Evolutionary conservation across 2,797 vertebrate genomes (phyloP), one percentile per base, ranked within the genome.

Genomic region (Urophycis tenuis): DNA sequence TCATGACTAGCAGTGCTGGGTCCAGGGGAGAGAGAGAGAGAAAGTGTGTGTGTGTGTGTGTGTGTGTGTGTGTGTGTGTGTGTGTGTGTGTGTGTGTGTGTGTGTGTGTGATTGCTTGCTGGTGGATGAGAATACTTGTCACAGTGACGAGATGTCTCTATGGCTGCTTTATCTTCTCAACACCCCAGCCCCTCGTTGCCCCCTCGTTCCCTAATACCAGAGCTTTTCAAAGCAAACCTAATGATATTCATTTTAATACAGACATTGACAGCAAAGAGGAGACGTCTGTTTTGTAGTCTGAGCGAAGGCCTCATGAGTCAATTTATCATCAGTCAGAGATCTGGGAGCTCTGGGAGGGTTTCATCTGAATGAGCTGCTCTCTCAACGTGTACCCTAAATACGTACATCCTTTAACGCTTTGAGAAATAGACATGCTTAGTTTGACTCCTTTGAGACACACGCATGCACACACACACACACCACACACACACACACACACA

Each of bases 71-170:
- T 14, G 36, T 39, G 36, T 14, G 36, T 39, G 36, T 14, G 36
- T 39, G 36, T 14, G 36, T 39, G 36, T 14, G 36, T 39, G 36
- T 14, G 36, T 39, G 36, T 0, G 36, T 39, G 36, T 14, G 36
- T 39, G 36, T 14, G 36, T 39, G 36, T 39, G 36, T 39, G 36
- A 81, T 79, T 49, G 74, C 83, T 80, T 49, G 74, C 83, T 80
- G 71, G 67, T 84, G 85, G 87, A 86, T 83, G 77, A 64, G 79
- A 86, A 87, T 83, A 81, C 82, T 82, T 86, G 85, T 89, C 87
- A 86, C 60, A 78, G 53, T 77, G 86, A 88, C 15, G 78, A 84
- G 86, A 89, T 72, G 81, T 91, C 89, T 91, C 87, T 90, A 89
- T 91, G 82, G 87, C 76, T 81, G 80, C 72, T 76, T 84, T 84